A percentile compares a stretch with the other conserved stretches of the same genome.
Evolutionary conservation across 2,888 invertebrate species (phyloP).

Genomic region (Lithodes maja): DNA sequence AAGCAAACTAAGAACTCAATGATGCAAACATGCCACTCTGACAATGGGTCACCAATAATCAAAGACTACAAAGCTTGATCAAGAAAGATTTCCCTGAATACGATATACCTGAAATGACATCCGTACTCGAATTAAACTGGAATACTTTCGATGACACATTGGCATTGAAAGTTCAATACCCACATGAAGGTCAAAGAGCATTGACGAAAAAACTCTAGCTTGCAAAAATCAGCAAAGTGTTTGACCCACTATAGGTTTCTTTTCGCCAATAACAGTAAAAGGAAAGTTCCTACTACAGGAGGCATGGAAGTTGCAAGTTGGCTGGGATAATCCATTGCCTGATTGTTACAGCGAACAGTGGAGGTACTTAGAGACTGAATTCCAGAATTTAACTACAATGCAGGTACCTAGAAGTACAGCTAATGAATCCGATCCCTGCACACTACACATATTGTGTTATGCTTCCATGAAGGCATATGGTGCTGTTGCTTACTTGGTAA

Average conservation of each 20-base stretch:
- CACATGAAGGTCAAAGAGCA: too few relatives aligned
- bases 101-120: too few relatives aligned
- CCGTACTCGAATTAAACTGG: too few relatives aligned
- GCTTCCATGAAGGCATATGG: slow-evolving; percentile 1
- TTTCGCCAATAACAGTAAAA: not conserved
- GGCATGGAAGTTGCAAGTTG: not conserved
- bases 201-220: not conserved
- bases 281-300: not conserved
- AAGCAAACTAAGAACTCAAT: too few relatives aligned
- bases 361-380: not conserved
- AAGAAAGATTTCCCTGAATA: too few relatives aligned
- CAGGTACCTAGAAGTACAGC: not conserved
- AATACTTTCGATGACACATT: too few relatives aligned
- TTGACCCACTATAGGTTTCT: not conserved
- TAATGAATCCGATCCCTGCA: not conserved
- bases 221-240: not conserved
- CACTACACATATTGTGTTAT: slow-evolving; percentile 1
- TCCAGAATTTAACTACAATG: not conserved
- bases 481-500: not conserved
- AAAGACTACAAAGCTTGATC: too few relatives aligned
- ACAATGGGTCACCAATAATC: too few relatives aligned
- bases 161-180: too few relatives aligned
- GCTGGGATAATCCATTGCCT: not conserved
- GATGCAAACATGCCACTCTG: too few relatives aligned
- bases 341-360: not conserved